phyloP scores from a whole-genome alignment of 1,140 invertebrate species.

The Bombus soroeensis region DNA sequence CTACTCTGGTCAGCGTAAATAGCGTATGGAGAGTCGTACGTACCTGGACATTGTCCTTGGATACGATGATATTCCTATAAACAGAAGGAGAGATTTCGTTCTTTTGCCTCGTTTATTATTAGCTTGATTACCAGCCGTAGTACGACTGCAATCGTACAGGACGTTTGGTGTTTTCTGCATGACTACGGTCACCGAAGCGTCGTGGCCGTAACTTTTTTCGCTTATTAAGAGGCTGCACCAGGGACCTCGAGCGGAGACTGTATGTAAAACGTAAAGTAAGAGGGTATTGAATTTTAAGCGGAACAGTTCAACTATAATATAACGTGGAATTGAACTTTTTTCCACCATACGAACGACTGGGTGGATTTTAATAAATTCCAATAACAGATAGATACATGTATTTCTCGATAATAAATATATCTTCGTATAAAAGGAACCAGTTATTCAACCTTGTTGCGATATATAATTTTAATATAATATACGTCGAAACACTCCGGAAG shows the following conservation, averaged over 20 bases:
- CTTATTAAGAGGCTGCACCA: constrained; percentile 24
- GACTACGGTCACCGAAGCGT: constrained; percentile 12
- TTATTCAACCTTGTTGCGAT: not conserved
- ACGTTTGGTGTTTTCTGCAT: constrained; percentile 3
- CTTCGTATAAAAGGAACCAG: not conserved
- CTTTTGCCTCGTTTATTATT: constrained; percentile 40
- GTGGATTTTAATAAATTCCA: not conserved
- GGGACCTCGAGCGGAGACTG: too few relatives aligned
- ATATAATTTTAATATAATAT: not conserved
- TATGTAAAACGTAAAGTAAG: not conserved
- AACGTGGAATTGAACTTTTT: not conserved
- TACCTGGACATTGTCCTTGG: constrained; percentile 41
- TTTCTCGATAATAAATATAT: too few relatives aligned
- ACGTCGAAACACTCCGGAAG: not conserved
- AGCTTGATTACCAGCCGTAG: constrained; percentile 24
- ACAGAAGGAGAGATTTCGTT: constrained; percentile 33
- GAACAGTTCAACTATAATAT: not conserved
- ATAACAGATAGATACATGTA: not conserved
- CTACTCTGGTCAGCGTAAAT: constrained; percentile 23
- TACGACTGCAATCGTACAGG: constrained; percentile 2
- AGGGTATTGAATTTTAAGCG: constrained; percentile 26
- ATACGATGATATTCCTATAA: constrained; percentile 24
- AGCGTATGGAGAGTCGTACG: constrained; percentile 6
- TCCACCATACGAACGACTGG: not conserved
- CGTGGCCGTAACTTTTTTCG: constrained; percentile 20